Base-by-base conservation (phyloP, 64 coral and sea anemone species). In the Montipora efflorescens region DNA sequence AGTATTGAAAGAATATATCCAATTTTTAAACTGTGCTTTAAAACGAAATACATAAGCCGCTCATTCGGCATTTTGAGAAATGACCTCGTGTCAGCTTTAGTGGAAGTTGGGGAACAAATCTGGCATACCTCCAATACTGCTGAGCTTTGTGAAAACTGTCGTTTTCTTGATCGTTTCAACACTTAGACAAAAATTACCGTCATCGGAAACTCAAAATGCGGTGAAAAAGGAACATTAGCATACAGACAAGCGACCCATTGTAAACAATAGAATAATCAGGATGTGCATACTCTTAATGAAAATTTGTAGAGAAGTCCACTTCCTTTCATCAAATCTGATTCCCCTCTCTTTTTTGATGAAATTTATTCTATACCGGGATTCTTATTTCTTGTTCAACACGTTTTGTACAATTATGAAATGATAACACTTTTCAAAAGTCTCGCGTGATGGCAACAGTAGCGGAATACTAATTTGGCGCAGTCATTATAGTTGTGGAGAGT, bases 401-500 rank as follows among this genome's bases (percentile, higher is more conserved):
- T 64, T 64, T 64, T 64, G 3, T 7, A 7, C 4, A 0, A 15
- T 14, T 14, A 12, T 15, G 9, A 64, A 64, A 11, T 11, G 61
- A 64, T 11, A 64, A 64, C 11, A 14, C 61, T 64, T 14, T 7
- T 12, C 0, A n/a, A 5, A 1, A 9, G 5, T 59, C 12, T 86
- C 66, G 82, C 82, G 82, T 86, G 82, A 86, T 69, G 62, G 71
- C 82, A 19, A 71, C 7, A 7, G 66, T 70, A 19, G 5, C 15
- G 19, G 82, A 72, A 72, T 72, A 50, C 14, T 72, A 52, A 86
- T 86, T 86, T 23, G 18, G 64, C 66, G 82, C 1, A 10, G 62
- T 86, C 82, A 71, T 86, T 2, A 47, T 8, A 72, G 15, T 21
- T 20, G 5, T 78, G 45, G 19, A 71, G 19, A 47, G 15, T 16